Conservation (phyloP, 2,113 vertebrate species). For the Typhlomys cinereus region DNA sequence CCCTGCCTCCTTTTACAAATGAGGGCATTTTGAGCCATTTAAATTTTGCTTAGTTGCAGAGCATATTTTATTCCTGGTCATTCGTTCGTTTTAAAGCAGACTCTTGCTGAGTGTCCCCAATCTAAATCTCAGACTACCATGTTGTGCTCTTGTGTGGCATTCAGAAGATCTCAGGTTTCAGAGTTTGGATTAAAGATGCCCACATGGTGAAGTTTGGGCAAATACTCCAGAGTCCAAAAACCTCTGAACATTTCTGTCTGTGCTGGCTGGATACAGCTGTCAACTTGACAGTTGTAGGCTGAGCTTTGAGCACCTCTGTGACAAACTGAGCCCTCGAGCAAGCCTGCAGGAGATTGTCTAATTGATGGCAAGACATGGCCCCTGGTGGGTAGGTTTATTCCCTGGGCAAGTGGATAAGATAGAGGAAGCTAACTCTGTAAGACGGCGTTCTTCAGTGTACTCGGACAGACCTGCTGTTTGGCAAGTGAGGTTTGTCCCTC, state of each 20-base stretch:
- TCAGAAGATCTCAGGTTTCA: background rate
- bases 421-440: no score
- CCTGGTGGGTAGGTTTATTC: no score
- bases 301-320: no score
- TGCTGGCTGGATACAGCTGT: no score
- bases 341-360: no score
- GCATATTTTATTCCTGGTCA: background rate
- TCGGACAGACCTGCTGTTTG: no score
- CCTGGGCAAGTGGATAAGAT: no score
- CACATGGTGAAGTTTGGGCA: background rate
- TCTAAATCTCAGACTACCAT: background rate
- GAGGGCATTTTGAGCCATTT: slow-evolving; percentile 7
- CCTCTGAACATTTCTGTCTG: background rate
- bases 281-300: no score
- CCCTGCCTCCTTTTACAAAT: background rate
- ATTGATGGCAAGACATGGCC: no score
- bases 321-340: no score
- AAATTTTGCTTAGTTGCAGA: slow-evolving; percentile 12
- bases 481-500: no score
- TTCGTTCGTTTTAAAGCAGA: slow-evolving; percentile 15
- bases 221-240: background rate
- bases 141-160: background rate
- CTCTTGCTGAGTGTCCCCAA: background rate
- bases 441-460: no score
- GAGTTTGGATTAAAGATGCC: background rate